Evolutionary conservation across 2,797 vertebrate genomes (phyloP), one percentile per base, ranked within the genome.

Genomic region (Clarias fuscus): DNA sequence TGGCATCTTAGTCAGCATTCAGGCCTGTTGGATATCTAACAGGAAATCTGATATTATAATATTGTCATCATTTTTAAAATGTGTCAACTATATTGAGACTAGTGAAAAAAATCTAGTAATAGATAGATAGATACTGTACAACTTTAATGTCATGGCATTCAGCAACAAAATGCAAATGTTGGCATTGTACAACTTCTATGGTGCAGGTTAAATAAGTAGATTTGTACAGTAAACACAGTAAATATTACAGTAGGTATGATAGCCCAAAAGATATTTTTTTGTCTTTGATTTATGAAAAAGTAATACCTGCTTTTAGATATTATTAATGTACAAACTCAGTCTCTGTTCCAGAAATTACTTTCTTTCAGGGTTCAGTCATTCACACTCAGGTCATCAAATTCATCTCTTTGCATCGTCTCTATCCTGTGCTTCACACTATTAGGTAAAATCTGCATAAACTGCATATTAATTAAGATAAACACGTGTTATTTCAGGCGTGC

Each of bases 381-480:
- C 18, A 77, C 17, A 58, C 27, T 30, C 7, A 2, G 27, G n/a
- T 17, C 58, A 27, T 22, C 30, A 59, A 37, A 61, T 33, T 13
- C 58, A 58, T 33, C 53, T 58, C 30, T 53, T 30, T 58, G 53
- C 53, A 20, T 58, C 5, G 48, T 20, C n/a, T 20, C n/a, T 8
- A 20, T 20, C 17, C 48, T 58, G 73, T 4, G 27, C 59, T 78
- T 59, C 27, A 78, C 56, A 22, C 30, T 77, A 20, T 59, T 59
- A 77, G 24, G n/a, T 58, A 2, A 17, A 76, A 58, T 15, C n/a
- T 4, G 15, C 15, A 33, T 15, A 76, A 76, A 76, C 10, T 58
- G 48, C 72, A 58, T 76, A 27, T 77, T 77, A 27, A 58, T 77
- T 59, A 77, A 75, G 8, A 17, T 30, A 77, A 77, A 77, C 15